Evolutionary conservation across 2,888 invertebrate species (phyloP).

Genomic region (Camponotus fellah): DNA sequence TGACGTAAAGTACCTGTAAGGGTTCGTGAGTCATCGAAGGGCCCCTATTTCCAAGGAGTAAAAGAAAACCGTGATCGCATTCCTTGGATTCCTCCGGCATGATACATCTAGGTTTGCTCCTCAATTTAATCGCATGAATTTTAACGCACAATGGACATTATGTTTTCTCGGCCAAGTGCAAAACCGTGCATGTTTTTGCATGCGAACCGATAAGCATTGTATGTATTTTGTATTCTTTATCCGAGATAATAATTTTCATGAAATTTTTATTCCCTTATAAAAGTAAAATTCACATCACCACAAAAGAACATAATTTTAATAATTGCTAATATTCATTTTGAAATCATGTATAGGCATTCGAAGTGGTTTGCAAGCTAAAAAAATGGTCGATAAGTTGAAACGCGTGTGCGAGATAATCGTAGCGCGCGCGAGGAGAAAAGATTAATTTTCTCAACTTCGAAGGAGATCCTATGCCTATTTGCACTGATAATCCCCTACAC

Average conservation of each 20-base stretch:
- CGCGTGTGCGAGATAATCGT: constrained; percentile 16
- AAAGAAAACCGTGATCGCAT: constrained; percentile 69
- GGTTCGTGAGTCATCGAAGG: constrained; percentile 76
- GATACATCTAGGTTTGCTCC: not conserved
- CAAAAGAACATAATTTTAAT: not conserved
- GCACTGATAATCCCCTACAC: constrained; percentile 44
- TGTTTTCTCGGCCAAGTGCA: constrained; percentile 62
- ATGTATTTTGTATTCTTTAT: not conserved
- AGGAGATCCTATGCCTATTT: constrained; percentile 30
- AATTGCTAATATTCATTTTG: not conserved
- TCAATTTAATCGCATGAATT: constrained; percentile 1
- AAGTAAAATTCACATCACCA: not conserved
- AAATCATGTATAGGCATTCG: constrained; percentile 10
- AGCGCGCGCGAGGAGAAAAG: not conserved
- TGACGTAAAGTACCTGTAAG: constrained; percentile 68
- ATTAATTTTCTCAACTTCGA: constrained; percentile 17
- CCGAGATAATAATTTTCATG: not conserved
- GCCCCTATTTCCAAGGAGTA: constrained; percentile 70
- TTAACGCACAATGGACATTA: constrained; percentile 64
- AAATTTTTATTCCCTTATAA: not conserved
- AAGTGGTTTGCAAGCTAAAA: not conserved
- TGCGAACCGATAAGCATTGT: not conserved
- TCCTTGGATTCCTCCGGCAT: constrained; percentile 65
- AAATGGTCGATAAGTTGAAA: constrained; percentile 5
- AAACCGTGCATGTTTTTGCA: constrained; percentile 10